Evolutionary conservation across 2,888 invertebrate genomes (phyloP).

Genomic region (Ichneumon xanthorius): DNA sequence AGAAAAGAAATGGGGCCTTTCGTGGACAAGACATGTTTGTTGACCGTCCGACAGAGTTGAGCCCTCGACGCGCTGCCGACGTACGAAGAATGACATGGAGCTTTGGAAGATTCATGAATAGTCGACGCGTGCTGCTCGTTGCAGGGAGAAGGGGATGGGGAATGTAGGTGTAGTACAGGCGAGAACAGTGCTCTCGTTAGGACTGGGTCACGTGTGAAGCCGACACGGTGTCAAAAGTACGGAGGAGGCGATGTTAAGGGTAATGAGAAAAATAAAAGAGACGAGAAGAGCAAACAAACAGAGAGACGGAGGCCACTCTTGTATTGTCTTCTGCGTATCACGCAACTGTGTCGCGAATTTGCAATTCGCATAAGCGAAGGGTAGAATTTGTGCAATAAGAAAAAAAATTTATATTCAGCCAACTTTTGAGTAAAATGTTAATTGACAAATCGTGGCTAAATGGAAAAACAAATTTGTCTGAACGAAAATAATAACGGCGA

Average conservation of each 20-base stretch:
- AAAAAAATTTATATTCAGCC: not conserved
- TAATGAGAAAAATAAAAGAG: constrained; percentile 5
- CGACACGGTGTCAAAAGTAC: constrained; percentile 35
- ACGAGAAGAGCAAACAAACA: constrained; percentile 5
- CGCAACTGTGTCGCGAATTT: not conserved
- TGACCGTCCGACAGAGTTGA: not conserved
- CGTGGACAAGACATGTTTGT: not conserved
- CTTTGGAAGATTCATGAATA: constrained; percentile 46
- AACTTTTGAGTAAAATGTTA: not conserved
- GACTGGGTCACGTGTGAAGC: constrained; percentile 45
- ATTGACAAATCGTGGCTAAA: too few relatives aligned
- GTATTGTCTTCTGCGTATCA: not conserved
- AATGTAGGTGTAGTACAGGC: constrained; percentile 19
- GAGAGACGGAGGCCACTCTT: not conserved
- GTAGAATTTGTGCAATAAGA: not conserved
- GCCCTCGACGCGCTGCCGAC: constrained; percentile 18
- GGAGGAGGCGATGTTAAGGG: constrained; percentile 4
- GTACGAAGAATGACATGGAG: constrained; percentile 12
- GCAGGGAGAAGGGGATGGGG: constrained; percentile 4
- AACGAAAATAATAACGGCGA: not conserved
- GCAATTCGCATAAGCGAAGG: not conserved
- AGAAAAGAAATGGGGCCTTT: not conserved
- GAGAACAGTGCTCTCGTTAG: constrained; percentile 40
- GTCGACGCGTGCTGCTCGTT: constrained; percentile 34
- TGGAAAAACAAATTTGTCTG: not conserved